Evolutionary conservation across 1,140 invertebrate genomes (phyloP), one percentile per base, ranked within the genome.

Genomic region (Chrysoperla carnea): DNA sequence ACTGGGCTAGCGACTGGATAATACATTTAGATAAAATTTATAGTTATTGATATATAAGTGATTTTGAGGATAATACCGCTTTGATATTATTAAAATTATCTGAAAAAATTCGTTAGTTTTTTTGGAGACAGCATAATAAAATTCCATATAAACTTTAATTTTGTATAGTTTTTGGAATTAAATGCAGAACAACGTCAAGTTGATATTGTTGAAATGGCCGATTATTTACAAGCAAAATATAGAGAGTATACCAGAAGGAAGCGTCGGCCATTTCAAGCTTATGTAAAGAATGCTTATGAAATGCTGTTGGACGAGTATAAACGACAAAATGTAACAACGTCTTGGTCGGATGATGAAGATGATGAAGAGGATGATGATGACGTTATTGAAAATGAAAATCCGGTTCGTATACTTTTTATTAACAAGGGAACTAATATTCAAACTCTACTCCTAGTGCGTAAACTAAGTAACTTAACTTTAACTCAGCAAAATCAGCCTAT

Each of bases 231-330:
- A 52, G 60, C 52, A 46, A 63, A 60, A 42, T 75, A 68, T 49
- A 56, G 60, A n/a, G 72, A 76, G 33, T 76, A 76, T 58, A 58
- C 61, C n/a, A 63, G 56, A 49, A 67, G 65, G 42, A 75, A 76
- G 48, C 55, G 64, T 17, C 59, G 53, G 38, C 60, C 69, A 7
- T 76, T 78, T 49, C 56, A 65, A 41, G 50, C 51, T 6, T 52
- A 63, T 45, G 69, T 75, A 8, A 58, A 64, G 49, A 57, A 63
- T 56, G 71, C 71, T 43, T 75, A 70, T 43, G 63, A 50, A 1
- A 64, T 51, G 55, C 64, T 58, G 53, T 61, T 46, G 60, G 60
- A 41, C 58, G 67, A 40, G 50, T 61, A 57, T 56, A 64, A 49
- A 45, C 53, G 3, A 55, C 48, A 40, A 58, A 47, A 46, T 44